Conservation (phyloP, 2,797 vertebrate species). For the Kryptopterus vitreolus region DNA sequence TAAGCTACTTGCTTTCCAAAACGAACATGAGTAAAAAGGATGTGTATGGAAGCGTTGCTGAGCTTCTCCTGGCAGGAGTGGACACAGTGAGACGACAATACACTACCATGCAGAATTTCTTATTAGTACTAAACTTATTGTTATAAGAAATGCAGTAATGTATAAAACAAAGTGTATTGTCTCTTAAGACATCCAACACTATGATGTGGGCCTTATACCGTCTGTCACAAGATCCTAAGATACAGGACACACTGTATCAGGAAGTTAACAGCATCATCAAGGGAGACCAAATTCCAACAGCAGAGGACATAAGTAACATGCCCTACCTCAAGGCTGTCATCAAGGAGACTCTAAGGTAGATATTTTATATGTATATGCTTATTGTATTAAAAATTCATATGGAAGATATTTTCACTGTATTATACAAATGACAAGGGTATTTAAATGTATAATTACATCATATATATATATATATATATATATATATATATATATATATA, state of each 20-base stretch:
- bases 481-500: neutral
- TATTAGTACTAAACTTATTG: neutral
- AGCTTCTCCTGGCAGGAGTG: too few relatives aligned
- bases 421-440: neutral
- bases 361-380: neutral
- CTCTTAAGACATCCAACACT: neutral
- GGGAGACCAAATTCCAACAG: constrained; percentile 60
- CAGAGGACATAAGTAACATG: constrained; percentile 68
- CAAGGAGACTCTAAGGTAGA: neutral
- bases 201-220: constrained; percentile 52
- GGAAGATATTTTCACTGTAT: neutral
- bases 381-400: neutral
- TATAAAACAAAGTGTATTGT: constrained; percentile 1
- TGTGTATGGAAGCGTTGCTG: too few relatives aligned
- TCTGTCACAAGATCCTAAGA: constrained; percentile 67
- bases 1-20: too few relatives aligned
- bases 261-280: constrained; percentile 59
- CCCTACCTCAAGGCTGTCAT: constrained; percentile 59
- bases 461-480: neutral
- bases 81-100: too few relatives aligned
- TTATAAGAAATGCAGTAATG: neutral
- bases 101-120: neutral
- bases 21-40: too few relatives aligned
- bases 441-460: neutral
- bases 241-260: constrained; percentile 69